Base-by-base conservation (phyloP, 35 echinoderm and acorn worm genomes). In the Stichopus chloronotus region DNA sequence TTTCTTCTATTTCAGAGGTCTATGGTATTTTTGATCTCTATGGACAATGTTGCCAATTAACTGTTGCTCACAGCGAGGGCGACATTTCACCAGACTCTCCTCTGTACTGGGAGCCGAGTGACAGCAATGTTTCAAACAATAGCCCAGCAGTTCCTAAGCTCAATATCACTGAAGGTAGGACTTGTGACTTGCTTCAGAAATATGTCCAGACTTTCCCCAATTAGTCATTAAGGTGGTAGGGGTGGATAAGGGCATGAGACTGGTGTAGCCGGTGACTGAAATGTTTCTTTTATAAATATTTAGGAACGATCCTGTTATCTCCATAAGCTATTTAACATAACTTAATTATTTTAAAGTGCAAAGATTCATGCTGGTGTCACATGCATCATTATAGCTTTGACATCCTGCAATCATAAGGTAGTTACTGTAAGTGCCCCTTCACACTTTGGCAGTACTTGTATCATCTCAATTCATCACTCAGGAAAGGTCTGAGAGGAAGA, bases 1-100 rank as follows among this genome's bases (percentile, higher is more conserved):
- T 81, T 81, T 91, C 0, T 93, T 86, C 81, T 24, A 55, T 86
- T 79, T 14, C 84, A 98, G 97, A 93, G 88, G 97, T 98, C 9
- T 98, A 98, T 55, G 95, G 86, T 21, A 94, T 98, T 8, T 96
- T 98, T 87, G 97, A 98, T 52, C 84, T 98, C 65, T 98, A 98
- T 80, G 97, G 97, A 7, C 97, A 98, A 65, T 98, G 97, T 90
- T 92, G 95, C n/a, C 97, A 95, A 53, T 83, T 98, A 25, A 92
- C 95, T 14, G 90, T 84, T 17, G 86, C 63, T 16, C 79, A 81
- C 8, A 61, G 30, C n/a, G 90, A 91, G 76, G 90, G 76, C 52
- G 72, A 57, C 21, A 65, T 79, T 79, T 91, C 90, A 77, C 90
- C 90, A 25, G 90, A 91, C 21, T 78, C 90, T 17, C 90, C 90